Evolutionary conservation across 2,888 invertebrate species (phyloP), one percentile per base, ranked within the genome.

Genomic region (Endotricha flammealis): DNA sequence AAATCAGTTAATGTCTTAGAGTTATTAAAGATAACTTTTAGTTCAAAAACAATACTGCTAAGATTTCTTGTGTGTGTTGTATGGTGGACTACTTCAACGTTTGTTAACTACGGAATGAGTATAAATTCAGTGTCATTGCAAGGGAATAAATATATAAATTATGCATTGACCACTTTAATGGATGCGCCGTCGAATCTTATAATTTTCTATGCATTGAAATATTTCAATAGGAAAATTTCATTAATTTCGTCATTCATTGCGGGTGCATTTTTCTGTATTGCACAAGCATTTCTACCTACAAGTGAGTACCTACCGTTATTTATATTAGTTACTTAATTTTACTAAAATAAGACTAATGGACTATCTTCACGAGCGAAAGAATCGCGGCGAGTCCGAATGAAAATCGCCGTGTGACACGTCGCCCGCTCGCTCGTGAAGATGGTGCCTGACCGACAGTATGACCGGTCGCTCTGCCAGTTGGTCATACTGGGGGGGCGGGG

Each of bases 91-190:
- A 91, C 93, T 0, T 93, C 91, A 31, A 91, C 92, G 0, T 91
- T 95, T 43, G 91, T 95, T 0, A 93, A 92, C 58, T 95, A 93
- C 51, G 95, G 95, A 0, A 64, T 95, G 44, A 90, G 91, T 1
- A 85, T 95, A 16, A 93, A 93, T 57, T 90, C 94, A 0, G 92
- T 93, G 0, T 88, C 91, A 0, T 69, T 95, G 17, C 88, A 90
- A 48, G 94, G 94, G 2, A 91, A 94, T 62, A 92, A 91, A 54
- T 94, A 94, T 59, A 53, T 92, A 1, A 95, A 94, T 67, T 95
- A 92, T 53, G 91, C 91, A 2, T 53, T 91, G 12, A 85, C 89
- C 1, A 66, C 87, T 0, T 39, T 88, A 0, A 80, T 90, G 4
- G 92, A 85, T 43, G 65, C 91, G 12, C 91, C 91, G 0, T 90